Evolutionary conservation across 2,797 vertebrate species (phyloP), one percentile per base, ranked within the genome.

Genomic region (Jordanella pulchra): DNA sequence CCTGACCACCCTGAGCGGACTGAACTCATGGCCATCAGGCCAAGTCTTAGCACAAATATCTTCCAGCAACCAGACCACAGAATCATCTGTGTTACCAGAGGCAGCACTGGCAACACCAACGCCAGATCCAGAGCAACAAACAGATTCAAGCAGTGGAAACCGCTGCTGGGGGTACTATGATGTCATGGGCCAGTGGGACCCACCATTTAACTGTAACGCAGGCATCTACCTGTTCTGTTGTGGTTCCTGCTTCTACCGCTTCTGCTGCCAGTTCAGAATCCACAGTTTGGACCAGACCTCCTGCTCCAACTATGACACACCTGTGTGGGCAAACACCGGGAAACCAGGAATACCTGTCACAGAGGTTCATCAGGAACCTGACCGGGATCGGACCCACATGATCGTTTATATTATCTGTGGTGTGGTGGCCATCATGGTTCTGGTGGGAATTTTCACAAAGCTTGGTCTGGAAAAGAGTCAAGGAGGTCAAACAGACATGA

Each of bases 171-270:
- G 98, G 71, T 99, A 99, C 92, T 99, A 97, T 60, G 98, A 99
- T 58, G 97, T 98, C 87, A 98, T 98, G 97, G 98, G 98, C 63
- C 98, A 99, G 77, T 99, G 97, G 97, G 97, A 99, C 86, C 97
- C 97, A 1, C 96, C 97, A 2, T 99, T 99, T 91, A 98, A 97
- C 91, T 99, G 98, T 88, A 98, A 96, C 76, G 95, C 94, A 0
- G 96, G 96, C 54, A 95, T 97, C 91, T 99, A 99, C 90, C 93
- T 94, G 82, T 98, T 97, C 93, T 99, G 98, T 89, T 99, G 98
- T 13, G 98, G 98, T 67, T 99, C 98, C 78, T 99, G 98, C 81
- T 97, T 96, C 89, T 99, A 98, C 88, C 96, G 98, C 73, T 99
- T 98, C 93, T 99, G 97, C 93, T 99, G 98, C 92, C 96, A 97